phyloP scores from a whole-genome alignment of 2,797 vertebrate genomes.

The Chromobotia macracanthus region DNA sequence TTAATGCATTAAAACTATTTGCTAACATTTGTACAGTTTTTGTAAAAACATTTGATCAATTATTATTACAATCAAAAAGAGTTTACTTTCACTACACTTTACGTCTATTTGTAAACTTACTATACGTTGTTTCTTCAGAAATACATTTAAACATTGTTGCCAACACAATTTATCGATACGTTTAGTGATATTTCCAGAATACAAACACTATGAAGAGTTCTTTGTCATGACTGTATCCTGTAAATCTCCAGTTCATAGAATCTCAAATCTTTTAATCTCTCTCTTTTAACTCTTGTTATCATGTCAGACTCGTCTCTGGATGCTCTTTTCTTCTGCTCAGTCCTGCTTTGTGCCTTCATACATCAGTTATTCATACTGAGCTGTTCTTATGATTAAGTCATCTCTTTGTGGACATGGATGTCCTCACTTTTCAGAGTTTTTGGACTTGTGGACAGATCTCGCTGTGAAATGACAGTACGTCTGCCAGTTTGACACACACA shows the following conservation, averaged over 20 bases:
- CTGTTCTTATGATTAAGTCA: constrained; percentile 16
- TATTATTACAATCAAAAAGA: too few species aligned
- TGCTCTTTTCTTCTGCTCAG: constrained; percentile 4
- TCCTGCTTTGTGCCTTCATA: constrained; percentile 11
- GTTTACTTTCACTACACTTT: too few species aligned
- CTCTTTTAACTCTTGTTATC: constrained; percentile 17
- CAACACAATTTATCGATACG: not conserved
- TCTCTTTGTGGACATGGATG: constrained; percentile 44
- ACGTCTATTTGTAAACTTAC: too few species aligned
- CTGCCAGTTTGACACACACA: constrained; percentile 65
- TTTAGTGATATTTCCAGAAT: not conserved
- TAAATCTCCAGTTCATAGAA: constrained; percentile 10
- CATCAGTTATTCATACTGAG: constrained; percentile 31
- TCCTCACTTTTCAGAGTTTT: constrained; percentile 33
- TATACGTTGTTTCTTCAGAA: too few species aligned
- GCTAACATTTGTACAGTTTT: too few species aligned
- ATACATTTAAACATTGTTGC: not conserved
- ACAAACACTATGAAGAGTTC: not conserved
- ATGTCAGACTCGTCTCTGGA: constrained; percentile 1
- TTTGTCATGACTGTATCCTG: not conserved
- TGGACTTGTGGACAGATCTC: constrained; percentile 31
- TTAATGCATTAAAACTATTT: too few species aligned
- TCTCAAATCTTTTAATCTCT: constrained; percentile 30
- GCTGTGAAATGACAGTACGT: constrained; percentile 43
- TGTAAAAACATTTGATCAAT: too few species aligned